These are phyloP conservation scores for Ptychobarbus kaznakovi DNA, from an alignment of 2,797 vertebrate species.

Conservation along the genomic window DNA sequence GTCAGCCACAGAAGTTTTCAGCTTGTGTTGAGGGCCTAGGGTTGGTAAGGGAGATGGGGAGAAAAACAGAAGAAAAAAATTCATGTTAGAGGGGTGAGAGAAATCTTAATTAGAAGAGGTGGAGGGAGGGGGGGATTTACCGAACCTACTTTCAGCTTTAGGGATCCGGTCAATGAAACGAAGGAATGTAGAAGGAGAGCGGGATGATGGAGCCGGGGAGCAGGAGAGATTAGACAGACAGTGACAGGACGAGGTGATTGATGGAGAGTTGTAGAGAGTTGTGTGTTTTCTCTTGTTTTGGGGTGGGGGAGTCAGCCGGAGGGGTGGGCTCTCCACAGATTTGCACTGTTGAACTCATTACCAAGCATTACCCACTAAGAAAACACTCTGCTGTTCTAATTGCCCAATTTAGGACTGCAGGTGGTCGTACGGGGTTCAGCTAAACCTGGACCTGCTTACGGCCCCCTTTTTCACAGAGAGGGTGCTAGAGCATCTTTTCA, in stretches of 20 bases:
- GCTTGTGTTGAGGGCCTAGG: slow-evolving; percentile 64
- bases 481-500: neutral
- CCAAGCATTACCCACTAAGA: slow-evolving; percentile 73
- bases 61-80: slow-evolving; percentile 27
- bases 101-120: slow-evolving; percentile 82
- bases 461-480: neutral
- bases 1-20: slow-evolving; percentile 80
- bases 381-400: slow-evolving; percentile 75
- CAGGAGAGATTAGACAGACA: slow-evolving; percentile 70
- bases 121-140: slow-evolving; percentile 67
- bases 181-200: slow-evolving; percentile 53
- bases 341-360: slow-evolving; percentile 77
- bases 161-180: slow-evolving; percentile 72
- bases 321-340: slow-evolving; percentile 66
- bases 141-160: slow-evolving; percentile 70
- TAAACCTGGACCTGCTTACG: slow-evolving; percentile 39
- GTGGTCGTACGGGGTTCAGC: slow-evolving; percentile 62
- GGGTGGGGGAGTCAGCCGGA: slow-evolving; percentile 36
- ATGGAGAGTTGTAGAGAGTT: slow-evolving; percentile 46
- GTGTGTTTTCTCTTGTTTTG: slow-evolving; percentile 45
- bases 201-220: slow-evolving; percentile 42
- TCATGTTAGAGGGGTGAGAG: slow-evolving; percentile 67
- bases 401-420: slow-evolving; percentile 75
- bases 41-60: slow-evolving; percentile 45
- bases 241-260: slow-evolving; percentile 63